A percentile compares a stretch with the other conserved stretches of the same genome.
phyloP scores from a whole-genome alignment of 2,888 invertebrate species.

The Erpobdella octoculata region DNA sequence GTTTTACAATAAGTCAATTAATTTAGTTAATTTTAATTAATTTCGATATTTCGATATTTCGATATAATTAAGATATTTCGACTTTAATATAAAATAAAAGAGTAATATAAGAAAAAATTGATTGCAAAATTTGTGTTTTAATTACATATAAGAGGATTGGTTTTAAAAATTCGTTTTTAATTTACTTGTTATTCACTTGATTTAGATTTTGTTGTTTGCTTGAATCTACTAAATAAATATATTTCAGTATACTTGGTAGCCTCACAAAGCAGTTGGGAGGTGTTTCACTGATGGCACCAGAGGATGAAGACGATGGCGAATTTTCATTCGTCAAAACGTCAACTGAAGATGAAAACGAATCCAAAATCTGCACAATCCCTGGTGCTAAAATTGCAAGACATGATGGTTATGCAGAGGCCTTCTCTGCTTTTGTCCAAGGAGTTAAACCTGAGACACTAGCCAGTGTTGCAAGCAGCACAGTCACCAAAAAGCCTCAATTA shows the following conservation, averaged over 20 bases:
- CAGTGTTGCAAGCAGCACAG: constrained; percentile 44
- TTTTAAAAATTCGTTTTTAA: too few relatives aligned
- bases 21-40: too few relatives aligned
- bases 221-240: too few relatives aligned
- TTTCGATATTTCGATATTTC: too few relatives aligned
- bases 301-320: constrained; percentile 30
- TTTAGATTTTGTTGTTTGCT: too few relatives aligned
- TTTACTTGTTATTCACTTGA: too few relatives aligned
- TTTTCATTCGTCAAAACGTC: constrained; percentile 21
- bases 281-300: constrained; percentile 24
- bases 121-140: too few relatives aligned
- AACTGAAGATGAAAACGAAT: background rate
- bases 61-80: too few relatives aligned
- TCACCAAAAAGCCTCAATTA: constrained; percentile 43
- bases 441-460: constrained; percentile 48
- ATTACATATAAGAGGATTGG: too few relatives aligned
- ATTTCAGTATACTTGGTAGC: background rate
- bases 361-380: background rate
- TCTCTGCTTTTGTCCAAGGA: constrained; percentile 46
- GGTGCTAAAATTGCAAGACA: background rate
- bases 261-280: background rate
- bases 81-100: too few relatives aligned
- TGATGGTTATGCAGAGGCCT: constrained; percentile 33
- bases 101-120: too few relatives aligned
- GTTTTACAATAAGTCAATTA: too few relatives aligned